Evolutionary conservation across 1,140 invertebrate genomes (phyloP).

Genomic region (Chlorops oryzae): DNA sequence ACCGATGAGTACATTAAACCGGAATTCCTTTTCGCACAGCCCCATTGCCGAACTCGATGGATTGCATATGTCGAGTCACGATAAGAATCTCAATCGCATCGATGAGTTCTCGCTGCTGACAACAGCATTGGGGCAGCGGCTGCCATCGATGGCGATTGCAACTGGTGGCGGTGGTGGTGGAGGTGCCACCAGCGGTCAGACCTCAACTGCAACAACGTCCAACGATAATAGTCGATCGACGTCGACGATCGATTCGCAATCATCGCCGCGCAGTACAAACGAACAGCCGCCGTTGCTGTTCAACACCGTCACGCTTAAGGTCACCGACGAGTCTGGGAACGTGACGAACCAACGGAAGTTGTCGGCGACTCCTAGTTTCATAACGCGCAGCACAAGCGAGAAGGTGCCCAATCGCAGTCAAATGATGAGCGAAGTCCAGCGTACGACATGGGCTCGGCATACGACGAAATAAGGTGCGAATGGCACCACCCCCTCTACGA

Average conservation of each 20-base stretch:
- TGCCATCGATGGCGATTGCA: constrained; percentile 46
- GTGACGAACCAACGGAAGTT: constrained; percentile 37
- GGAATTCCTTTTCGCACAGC: constrained; percentile 42
- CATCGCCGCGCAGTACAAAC: constrained; percentile 30
- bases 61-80: constrained; percentile 37
- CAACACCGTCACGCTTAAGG: constrained; percentile 30
- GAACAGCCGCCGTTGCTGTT: constrained; percentile 27
- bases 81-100: constrained; percentile 41
- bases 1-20: constrained; percentile 36
- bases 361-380: constrained; percentile 51
- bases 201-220: constrained; percentile 31
- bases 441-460: constrained; percentile 75
- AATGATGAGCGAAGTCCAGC: constrained; percentile 72
- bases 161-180: constrained; percentile 32
- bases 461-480: constrained; percentile 76
- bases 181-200: constrained; percentile 15
- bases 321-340: constrained; percentile 44
- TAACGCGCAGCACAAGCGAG: constrained; percentile 76
- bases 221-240: constrained; percentile 37
- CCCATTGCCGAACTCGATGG: constrained; percentile 25
- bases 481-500: too few species aligned
- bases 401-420: constrained; percentile 76
- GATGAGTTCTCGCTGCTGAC: constrained; percentile 57
- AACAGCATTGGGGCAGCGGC: constrained; percentile 61
- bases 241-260: constrained; percentile 36